Percentiles rank a stretch among this genome's conserved stretches.
These are phyloP conservation scores for Tarsius wallacei DNA, from an alignment of 2,797 vertebrate species.

Conservation along the genomic window DNA sequence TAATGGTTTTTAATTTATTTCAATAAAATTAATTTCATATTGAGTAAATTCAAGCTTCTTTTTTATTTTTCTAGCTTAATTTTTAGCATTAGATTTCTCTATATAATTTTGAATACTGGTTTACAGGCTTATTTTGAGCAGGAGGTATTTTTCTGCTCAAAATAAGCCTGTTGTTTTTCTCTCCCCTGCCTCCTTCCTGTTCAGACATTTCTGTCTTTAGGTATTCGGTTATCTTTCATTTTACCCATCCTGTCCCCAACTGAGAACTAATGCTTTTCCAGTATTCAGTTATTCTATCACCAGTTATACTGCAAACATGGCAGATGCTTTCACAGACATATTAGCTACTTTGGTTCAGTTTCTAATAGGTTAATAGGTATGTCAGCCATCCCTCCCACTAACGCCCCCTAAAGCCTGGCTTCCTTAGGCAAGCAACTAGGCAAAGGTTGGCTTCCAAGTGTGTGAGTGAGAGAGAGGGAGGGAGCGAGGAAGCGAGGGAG, in stretches of 20 bases:
- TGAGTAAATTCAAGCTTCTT: slow-evolving; percentile 21
- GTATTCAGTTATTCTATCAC: slow-evolving; percentile 39
- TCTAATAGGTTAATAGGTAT: background rate
- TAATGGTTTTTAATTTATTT: background rate
- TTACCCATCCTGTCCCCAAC: background rate
- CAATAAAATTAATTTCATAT: slow-evolving; percentile 49
- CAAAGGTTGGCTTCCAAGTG: background rate
- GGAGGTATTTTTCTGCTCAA: background rate
- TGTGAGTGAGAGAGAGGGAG: background rate
- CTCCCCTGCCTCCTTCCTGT: background rate
- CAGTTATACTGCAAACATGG: background rate
- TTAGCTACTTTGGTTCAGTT: slow-evolving; percentile 29
- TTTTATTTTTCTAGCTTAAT: slow-evolving; percentile 46
- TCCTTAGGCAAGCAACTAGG: background rate
- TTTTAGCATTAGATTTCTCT: slow-evolving; percentile 14
- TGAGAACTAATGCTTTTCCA: background rate
- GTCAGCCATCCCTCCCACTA: background rate
- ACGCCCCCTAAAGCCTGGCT: too few relatives aligned
- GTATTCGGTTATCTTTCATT: slow-evolving; percentile 5
- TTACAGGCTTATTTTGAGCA: background rate
- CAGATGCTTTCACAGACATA: slow-evolving; percentile 36
- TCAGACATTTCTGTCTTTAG: background rate
- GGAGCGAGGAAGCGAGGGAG: too few relatives aligned
- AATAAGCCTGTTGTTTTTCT: background rate
- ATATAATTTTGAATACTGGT: slow-evolving; percentile 11